Base-by-base conservation (phyloP, 2,797 vertebrate species). In the Triplophysa yarkandensis region DNA sequence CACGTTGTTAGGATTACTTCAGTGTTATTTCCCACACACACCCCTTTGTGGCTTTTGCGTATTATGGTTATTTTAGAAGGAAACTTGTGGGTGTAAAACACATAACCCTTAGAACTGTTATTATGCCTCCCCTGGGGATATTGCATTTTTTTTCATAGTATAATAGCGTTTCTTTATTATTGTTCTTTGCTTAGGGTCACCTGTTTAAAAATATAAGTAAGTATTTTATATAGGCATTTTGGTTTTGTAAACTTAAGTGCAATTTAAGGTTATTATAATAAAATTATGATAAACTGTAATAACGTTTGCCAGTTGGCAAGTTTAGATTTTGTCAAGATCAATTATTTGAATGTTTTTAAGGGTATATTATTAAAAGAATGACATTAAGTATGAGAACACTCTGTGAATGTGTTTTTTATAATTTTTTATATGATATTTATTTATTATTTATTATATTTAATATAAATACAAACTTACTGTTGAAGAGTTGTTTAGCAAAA, bases 51-150 rank as follows among this genome's bases (percentile, higher is more conserved):
- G 68, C 39, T 19, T 73, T 73, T 70, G 58, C 23, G 55, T 44
- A 61, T 41, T 39, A n/a, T 17, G 27, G 43, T 64, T 1, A 60
- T 80, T 85, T 88, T 82, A 82, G 66, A 83, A 84, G 82, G 86
- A 85, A 78, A 74, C 50, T 10, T 71, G 68, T 2, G 17, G 44
- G 68, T 89, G 80, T 87, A 90, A 86, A 82, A 79, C 77, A 62
- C 69, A 17, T 57, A 58, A 54, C 79, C 79, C 74, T 83, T 84
- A 19, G 23, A 52, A 21, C 44, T 1, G 11, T 16, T 34, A 4
- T 30, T 64, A 32, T 14, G 8, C 27, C 14, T 23, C 32, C 28
- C 39, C 9, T 43, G 5, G 17, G 25, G 6, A 4, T 4, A 14
- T 17, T 34, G 10, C 1, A 4, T 8, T 41, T 23, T 61, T 23